phyloP scores from a whole-genome alignment of 2,888 invertebrate species.

The Drosophila cognata region DNA sequence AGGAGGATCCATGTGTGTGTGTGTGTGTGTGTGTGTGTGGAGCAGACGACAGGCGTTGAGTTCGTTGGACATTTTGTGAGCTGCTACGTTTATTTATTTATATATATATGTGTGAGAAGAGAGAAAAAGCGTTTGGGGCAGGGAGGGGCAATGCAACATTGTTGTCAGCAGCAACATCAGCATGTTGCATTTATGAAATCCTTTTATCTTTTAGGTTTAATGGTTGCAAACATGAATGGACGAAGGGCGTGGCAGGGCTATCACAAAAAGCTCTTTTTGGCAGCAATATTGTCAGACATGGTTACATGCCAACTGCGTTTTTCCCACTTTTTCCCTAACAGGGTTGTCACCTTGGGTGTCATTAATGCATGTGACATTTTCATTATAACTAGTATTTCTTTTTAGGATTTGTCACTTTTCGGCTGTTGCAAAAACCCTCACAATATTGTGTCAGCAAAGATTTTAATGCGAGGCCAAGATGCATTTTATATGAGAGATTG shows the following conservation, averaged over 20 bases:
- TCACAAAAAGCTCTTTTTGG: slow-evolving; percentile 78
- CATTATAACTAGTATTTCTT: slow-evolving; percentile 73
- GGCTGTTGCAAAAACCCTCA: slow-evolving; percentile 33
- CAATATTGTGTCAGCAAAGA: slow-evolving; percentile 34
- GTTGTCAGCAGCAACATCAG: slow-evolving; percentile 80
- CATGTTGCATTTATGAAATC: slow-evolving; percentile 83
- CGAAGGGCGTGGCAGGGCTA: slow-evolving; percentile 47
- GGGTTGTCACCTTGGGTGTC: slow-evolving; percentile 81
- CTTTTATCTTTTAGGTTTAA: slow-evolving; percentile 82
- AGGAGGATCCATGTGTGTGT: slow-evolving; percentile 10
- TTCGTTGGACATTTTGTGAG: slow-evolving; percentile 73
- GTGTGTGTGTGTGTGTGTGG: slow-evolving; percentile 13
- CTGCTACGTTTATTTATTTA: slow-evolving; percentile 78
- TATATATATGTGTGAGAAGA: slow-evolving; percentile 21
- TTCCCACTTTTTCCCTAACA: slow-evolving; percentile 13
- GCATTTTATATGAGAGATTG: background rate
- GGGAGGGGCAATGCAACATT: slow-evolving; percentile 65
- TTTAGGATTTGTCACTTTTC: slow-evolving; percentile 33
- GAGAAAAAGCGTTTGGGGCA: background rate
- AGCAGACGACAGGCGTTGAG: slow-evolving; percentile 72
- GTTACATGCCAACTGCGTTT: slow-evolving; percentile 57
- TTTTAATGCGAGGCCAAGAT: slow-evolving; percentile 6
- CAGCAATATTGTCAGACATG: slow-evolving; percentile 80
- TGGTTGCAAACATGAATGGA: slow-evolving; percentile 55
- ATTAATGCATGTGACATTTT: slow-evolving; percentile 84